Base-by-base conservation (phyloP, 2,797 vertebrate genomes). In the Gallirallus australis region DNA sequence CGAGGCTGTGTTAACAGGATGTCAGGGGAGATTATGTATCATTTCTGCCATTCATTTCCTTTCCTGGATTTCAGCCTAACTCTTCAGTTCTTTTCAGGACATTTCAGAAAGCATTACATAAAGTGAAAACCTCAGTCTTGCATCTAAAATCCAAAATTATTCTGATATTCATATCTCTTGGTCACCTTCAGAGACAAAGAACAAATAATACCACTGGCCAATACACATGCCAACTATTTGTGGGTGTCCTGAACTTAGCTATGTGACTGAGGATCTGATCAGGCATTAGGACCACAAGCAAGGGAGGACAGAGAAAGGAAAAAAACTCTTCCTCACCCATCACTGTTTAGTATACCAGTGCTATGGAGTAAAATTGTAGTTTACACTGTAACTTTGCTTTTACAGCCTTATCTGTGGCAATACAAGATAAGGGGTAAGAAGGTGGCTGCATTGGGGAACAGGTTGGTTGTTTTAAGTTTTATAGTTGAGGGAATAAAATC, bases 61-160 rank as follows among this genome's bases (percentile, higher is more conserved):
- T 93, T 94, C 89, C 93, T 97, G 95, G 95, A 97, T 85, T 91
- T 91, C 87, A 95, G 96, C 96, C 96, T 91, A 94, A 95, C 94
- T 93, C 85, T 89, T 94, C 95, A 93, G 89, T 96, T 96, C 93
- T 96, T 96, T 94, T 94, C 90, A 96, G 96, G 95, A 94, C 94
- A 91, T 94, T 95, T 96, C 91, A 94, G 56, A 96, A 95, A 95
- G 48, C 63, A 89, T 97, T 96, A 96, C 87, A 93, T 95, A 96
- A 95, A 94, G 30, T 50, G 59, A 93, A 94, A 96, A 95, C 94
- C 87, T 91, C 94, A 84, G 87, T 85, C 93, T 91, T 91, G 73
- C 82, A 84, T 94, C 37, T 86, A 63, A 95, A 95, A 79, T 84
- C 85, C 56, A 84, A 79, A 93, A 94, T 86, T 82, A 89, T 90